Evolutionary conservation across 1,140 invertebrate species (phyloP).

Genomic region (Eulimnadia texana): DNA sequence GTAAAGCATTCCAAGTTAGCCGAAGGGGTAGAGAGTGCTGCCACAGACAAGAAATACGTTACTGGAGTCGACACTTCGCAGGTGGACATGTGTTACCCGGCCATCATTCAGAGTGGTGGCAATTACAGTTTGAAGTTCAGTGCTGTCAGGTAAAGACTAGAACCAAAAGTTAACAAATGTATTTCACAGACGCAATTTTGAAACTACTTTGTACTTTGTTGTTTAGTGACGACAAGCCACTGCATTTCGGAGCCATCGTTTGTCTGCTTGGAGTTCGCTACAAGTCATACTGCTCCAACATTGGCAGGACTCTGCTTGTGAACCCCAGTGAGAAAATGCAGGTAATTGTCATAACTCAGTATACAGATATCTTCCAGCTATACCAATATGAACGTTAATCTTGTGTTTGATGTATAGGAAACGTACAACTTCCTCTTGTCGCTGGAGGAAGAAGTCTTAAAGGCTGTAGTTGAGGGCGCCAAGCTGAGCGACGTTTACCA

Average conservation of each 20-base stretch:
- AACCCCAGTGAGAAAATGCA: conserved; percentile 68
- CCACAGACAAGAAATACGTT: conserved; percentile 88
- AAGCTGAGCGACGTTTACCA: conserved; percentile 85
- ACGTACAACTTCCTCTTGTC: conserved; percentile 87
- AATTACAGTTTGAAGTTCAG: conserved; percentile 96
- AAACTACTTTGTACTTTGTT: conserved; percentile 10
- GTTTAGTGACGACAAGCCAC: conserved; percentile 85
- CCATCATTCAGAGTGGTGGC: conserved; percentile 96
- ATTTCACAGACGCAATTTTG: background rate
- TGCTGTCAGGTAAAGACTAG: conserved; percentile 41
- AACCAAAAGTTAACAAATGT: background rate
- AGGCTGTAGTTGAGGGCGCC: conserved; percentile 61
- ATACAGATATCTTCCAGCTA: background rate
- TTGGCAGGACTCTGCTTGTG: conserved; percentile 91
- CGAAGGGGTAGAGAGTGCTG: conserved; percentile 82
- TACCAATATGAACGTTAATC: background rate
- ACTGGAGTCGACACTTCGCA: conserved; percentile 68
- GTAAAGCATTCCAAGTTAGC: conserved; percentile 80
- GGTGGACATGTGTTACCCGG: conserved; percentile 93
- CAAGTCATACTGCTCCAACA: conserved; percentile 97
- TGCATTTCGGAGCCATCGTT: conserved; percentile 93
- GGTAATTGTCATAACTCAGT: conserved; percentile 36
- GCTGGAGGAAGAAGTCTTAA: conserved; percentile 83
- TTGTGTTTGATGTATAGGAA: conserved; percentile 36
- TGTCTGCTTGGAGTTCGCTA: conserved; percentile 89